A percentile compares a stretch with the other conserved stretches of the same genome.
phyloP scores from a whole-genome alignment of 2,113 vertebrate species.

The Pheucticus melanocephalus region DNA sequence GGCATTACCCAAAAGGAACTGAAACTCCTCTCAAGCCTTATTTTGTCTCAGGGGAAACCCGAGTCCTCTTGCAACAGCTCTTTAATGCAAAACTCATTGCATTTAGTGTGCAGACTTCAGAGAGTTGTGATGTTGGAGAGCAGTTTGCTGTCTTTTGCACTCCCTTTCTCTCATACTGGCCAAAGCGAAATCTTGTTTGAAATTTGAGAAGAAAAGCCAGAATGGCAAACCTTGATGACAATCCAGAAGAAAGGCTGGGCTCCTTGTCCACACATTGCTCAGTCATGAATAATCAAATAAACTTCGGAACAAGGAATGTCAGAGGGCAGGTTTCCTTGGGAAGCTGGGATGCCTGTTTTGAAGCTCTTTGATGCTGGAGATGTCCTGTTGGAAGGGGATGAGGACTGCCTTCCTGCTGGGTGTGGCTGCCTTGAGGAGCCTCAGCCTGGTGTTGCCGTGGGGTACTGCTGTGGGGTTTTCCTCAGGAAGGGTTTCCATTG shows the following conservation, averaged over 20 bases:
- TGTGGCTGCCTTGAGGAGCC: not conserved
- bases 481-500: not conserved
- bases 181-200: not conserved
- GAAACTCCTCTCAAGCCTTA: not conserved
- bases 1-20: not conserved
- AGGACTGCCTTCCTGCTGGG: not conserved
- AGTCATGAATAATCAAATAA: not conserved
- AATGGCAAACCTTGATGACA: not conserved
- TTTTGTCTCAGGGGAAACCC: not conserved
- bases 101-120: not conserved
- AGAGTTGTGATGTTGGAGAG: not conserved
- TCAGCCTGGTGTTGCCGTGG: not conserved
- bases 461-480: not conserved
- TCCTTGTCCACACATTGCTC: not conserved
- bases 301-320: not conserved
- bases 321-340: not conserved
- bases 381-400: not conserved
- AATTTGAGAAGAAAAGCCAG: not conserved
- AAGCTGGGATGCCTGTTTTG: not conserved
- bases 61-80: not conserved
- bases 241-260: not conserved
- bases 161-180: not conserved
- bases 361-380: not conserved
- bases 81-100: not conserved
- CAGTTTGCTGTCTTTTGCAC: not conserved